Base-by-base conservation (phyloP, 2,797 vertebrate genomes). In the Mallotus villosus region DNA sequence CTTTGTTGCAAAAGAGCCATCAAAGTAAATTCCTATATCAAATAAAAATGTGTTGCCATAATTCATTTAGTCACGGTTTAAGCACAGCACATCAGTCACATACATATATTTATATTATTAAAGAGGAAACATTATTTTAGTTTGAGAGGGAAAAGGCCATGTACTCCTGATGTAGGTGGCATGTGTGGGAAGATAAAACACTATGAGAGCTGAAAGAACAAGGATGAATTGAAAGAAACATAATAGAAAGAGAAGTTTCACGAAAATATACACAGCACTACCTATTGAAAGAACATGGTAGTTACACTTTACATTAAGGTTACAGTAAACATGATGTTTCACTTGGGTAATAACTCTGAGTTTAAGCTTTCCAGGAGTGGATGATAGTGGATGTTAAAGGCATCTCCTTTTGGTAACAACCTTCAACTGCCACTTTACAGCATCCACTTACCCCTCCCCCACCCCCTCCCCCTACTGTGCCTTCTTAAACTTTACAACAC, bases 141-240 rank as follows among this genome's bases (percentile, higher is more conserved):
- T 29, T 62, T 11, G 2, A 60, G 58, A 60, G 22, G n/a, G n/a
- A 37, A 73, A 68, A 72, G 66, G 55, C 55, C 74, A 62, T 61
- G 51, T 81, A 41, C 29, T 70, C 25, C 32, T 53, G 71, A 64
- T 32, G 70, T 53, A 57, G 66, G 72, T 55, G 63, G 25, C 9
- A 24, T 65, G 71, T 69, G 75, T 58, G 49, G 71, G 29, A 14
- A 55, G 4, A 14, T 21, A 12, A 74, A 57, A 29, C 71, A 8
- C 68, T 74, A 63, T 53, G 12, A 74, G 61, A 65, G 25, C 12
- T 25, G 25, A 24, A 63, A 17, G 21, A 24, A 72, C 53, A 22
- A 64, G 2, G 41, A 64, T 63, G 27, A 6, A 22, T 32, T 3
- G 17, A 37, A 8, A 37, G 8, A 46, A 46, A 46, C 11, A 46